Evolutionary conservation across 2,888 invertebrate genomes (phyloP), one percentile per base, ranked within the genome.

Genomic region (Ectropis crepuscularia): DNA sequence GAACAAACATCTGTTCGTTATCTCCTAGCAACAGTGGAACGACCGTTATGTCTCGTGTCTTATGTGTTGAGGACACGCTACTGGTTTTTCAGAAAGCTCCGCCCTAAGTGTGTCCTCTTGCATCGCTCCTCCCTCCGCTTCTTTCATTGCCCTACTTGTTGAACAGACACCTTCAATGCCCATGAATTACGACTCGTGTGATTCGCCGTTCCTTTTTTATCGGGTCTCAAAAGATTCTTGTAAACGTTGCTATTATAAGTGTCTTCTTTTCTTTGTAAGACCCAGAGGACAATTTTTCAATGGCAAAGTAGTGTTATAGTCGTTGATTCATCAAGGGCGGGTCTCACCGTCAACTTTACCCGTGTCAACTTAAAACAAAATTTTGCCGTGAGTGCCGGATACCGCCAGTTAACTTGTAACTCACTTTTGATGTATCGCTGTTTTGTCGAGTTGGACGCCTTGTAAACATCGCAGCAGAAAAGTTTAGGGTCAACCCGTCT

Each of bases 351-450:
- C 57, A 45, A 10, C 74, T 78, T 74, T 82, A 81, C 82, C 84
- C 83, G 77, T 85, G 84, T 85, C 83, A 83, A 80, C 80, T 85
- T 83, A 81, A 85, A 87, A 83, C 82, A 81, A 85, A 88, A 86
- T 87, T 84, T 82, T 65, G 76, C 78, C 81, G 74, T 78, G 78
- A 78, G 80, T 76, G 76, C 75, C 81, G 82, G 83, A 82, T 82
- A 82, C 78, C 81, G 78, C 78, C 85, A 82, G 87, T 89, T 86
- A 86, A 88, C 86, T 89, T 87, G 83, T 86, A 88, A 89, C 86
- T 89, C 84, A 87, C 87, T 91, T 90, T 89, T 90, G 90, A 90
- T 90, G 83, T 90, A 90, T 89, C 83, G 88, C 83, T 89, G 88
- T 90, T 91, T 88, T 87, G 83, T 82, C 79, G 80, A 88, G 83